These are phyloP conservation scores for Electrona antarctica DNA, from an alignment of 2,113 vertebrate genomes.

Conservation along the genomic window DNA sequence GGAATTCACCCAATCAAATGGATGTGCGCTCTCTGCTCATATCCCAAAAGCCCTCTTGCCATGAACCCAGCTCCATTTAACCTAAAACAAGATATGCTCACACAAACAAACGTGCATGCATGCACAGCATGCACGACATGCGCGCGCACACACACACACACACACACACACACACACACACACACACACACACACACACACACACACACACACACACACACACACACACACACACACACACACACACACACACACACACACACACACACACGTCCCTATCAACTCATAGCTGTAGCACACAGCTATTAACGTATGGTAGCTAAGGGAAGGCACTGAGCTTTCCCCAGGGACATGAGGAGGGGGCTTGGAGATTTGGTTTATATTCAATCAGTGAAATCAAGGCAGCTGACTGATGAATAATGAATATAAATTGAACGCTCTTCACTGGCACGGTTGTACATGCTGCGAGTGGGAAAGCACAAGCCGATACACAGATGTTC, in stretches of 20 bases:
- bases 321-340: conserved; percentile 52
- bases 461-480: conserved; percentile 32
- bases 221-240: conserved; percentile 13
- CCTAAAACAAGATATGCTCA: conserved; percentile 49
- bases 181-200: conserved; percentile 6
- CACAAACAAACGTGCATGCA: background rate
- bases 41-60: conserved; percentile 37
- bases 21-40: conserved; percentile 25
- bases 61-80: conserved; percentile 55
- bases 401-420: conserved; percentile 83
- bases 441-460: conserved; percentile 54
- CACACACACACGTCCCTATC: conserved; percentile 13
- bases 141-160: no score
- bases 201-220: conserved; percentile 18
- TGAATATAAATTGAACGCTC: conserved; percentile 81
- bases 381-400: conserved; percentile 82
- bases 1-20: conserved; percentile 22
- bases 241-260: conserved; percentile 1
- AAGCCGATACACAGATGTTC: conserved; percentile 55
- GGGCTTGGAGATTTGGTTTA: conserved; percentile 46
- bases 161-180: conserved; percentile 6
- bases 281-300: background rate
- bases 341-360: conserved; percentile 40
- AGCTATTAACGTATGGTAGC: conserved; percentile 23
- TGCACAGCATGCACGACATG: no score